Evolutionary conservation across 2,797 vertebrate species (phyloP).

Genomic region (Helostoma temminkii): DNA sequence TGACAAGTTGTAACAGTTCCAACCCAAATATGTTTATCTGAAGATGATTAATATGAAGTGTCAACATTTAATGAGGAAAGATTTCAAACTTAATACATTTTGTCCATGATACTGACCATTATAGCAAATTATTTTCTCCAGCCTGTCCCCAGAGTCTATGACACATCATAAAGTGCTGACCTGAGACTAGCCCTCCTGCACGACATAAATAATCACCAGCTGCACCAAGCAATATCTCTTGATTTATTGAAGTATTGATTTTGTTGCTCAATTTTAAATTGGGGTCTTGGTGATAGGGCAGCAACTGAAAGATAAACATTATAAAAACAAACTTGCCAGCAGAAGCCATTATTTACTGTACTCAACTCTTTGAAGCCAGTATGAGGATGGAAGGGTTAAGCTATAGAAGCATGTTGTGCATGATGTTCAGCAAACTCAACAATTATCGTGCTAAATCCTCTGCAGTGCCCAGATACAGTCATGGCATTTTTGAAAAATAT

Average conservation of each 20-base stretch:
- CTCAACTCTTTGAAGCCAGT: constrained; percentile 16
- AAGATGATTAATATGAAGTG: constrained; percentile 45
- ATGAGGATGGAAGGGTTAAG: background rate
- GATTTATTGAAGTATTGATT: constrained; percentile 77
- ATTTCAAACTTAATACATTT: constrained; percentile 48
- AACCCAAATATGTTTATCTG: constrained; percentile 36
- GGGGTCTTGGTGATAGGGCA: constrained; percentile 37
- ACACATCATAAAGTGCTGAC: constrained; percentile 51
- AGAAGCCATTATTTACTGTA: constrained; percentile 35
- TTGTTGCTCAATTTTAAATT: constrained; percentile 68
- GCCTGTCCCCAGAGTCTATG: constrained; percentile 9
- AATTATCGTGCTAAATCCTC: constrained; percentile 21
- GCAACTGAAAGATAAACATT: constrained; percentile 66
- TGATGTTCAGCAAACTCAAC: constrained; percentile 1
- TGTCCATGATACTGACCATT: constrained; percentile 43
- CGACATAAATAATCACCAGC: constrained; percentile 65
- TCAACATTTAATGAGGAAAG: constrained; percentile 53
- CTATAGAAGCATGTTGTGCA: background rate
- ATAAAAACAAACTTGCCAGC: constrained; percentile 51
- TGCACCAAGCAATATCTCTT: constrained; percentile 63
- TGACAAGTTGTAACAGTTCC: constrained; percentile 23
- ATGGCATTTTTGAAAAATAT: constrained; percentile 24
- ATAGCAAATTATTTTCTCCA: constrained; percentile 51
- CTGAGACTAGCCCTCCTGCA: constrained; percentile 33
- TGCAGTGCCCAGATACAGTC: constrained; percentile 13